These are phyloP conservation scores for Tetramorium parvispinum DNA, from an alignment of 1,140 invertebrate genomes.

Conservation along the genomic window DNA sequence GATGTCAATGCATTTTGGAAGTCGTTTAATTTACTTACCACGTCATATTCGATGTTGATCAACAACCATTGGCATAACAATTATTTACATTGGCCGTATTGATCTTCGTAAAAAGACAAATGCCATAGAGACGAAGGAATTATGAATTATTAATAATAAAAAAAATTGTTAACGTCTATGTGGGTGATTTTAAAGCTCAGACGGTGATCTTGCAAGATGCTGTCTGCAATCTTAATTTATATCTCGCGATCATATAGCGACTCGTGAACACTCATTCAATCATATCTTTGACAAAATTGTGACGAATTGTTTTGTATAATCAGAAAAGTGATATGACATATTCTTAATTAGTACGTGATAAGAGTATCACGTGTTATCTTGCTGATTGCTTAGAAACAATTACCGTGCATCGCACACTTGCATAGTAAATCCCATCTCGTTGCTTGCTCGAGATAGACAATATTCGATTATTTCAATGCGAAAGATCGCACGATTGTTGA, in stretches of 20 bases:
- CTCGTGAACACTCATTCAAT: not conserved
- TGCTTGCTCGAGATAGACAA: too few relatives aligned
- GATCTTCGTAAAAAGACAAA: too few relatives aligned
- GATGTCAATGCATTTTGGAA: not conserved
- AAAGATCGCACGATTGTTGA: not conserved
- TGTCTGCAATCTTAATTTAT: not conserved
- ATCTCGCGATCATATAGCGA: not conserved
- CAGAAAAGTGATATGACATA: not conserved
- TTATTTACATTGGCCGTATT: not conserved
- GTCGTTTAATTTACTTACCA: slow-evolving; percentile 60
- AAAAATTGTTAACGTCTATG: not conserved
- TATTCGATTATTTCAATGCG: too few relatives aligned
- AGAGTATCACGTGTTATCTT: not conserved
- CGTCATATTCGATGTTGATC: slow-evolving; percentile 59
- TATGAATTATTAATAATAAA: too few relatives aligned
- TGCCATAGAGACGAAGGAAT: too few relatives aligned
- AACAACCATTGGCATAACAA: not conserved
- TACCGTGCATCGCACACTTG: not conserved
- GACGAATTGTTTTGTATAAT: not conserved
- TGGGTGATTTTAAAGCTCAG: not conserved
- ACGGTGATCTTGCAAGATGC: not conserved
- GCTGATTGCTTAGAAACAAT: not conserved
- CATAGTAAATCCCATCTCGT: too few relatives aligned
- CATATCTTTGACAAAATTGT: not conserved
- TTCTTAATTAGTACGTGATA: not conserved